Percentiles rank a stretch among this genome's conserved stretches.
These are phyloP conservation scores for Xiphias gladius DNA, from an alignment of 2,113 vertebrate genomes.

Conservation along the genomic window DNA sequence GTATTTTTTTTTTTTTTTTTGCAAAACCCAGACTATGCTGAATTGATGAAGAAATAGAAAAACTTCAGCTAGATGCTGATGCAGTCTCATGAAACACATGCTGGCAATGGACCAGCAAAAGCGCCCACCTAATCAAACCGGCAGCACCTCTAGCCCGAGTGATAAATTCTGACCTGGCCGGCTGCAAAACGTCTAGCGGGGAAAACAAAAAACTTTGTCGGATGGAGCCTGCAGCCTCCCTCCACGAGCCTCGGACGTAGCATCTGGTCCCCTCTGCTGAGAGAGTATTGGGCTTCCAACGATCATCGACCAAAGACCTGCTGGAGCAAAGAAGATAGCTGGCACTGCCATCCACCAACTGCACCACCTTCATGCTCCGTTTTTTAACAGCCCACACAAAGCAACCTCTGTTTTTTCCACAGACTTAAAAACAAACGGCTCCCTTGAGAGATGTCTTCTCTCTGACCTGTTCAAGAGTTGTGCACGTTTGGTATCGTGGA, in stretches of 20 bases:
- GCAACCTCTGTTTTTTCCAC: no score
- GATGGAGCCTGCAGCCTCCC: background rate
- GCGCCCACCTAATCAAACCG: background rate
- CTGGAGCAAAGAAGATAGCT: background rate
- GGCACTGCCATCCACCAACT: background rate
- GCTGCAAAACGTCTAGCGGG: conserved; percentile 12
- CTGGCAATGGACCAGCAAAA: conserved; percentile 10
- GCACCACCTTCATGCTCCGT: background rate
- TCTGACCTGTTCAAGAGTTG: no score
- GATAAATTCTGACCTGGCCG: conserved; percentile 36
- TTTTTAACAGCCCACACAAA: no score
- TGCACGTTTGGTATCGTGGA: no score
- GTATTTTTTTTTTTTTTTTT: no score
- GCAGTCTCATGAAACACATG: background rate
- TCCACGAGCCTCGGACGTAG: background rate
- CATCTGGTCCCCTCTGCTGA: conserved; percentile 40
- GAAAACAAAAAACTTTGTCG: background rate
- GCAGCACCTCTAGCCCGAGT: background rate
- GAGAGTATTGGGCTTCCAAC: background rate
- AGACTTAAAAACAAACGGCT: no score
- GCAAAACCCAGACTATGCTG: background rate
- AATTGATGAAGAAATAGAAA: background rate
- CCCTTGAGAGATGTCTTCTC: no score
- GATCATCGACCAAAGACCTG: conserved; percentile 6
- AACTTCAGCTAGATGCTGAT: background rate